Base-by-base conservation (phyloP, 2,113 vertebrate genomes). In the Aegithalos caudatus region DNA sequence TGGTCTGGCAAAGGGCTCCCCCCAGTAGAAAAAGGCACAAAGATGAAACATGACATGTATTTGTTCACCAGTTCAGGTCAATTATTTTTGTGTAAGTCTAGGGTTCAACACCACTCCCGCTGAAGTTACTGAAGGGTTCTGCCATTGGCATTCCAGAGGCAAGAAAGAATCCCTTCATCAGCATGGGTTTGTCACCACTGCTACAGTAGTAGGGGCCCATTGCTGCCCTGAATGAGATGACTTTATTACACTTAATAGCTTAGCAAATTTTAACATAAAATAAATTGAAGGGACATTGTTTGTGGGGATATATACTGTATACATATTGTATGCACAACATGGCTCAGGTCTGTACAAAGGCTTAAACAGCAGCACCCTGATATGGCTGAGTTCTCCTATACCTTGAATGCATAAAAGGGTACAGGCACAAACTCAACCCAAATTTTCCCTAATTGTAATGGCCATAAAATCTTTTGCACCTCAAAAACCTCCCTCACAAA, bases 81-180 rank as follows among this genome's bases (percentile, higher is more conserved):
- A n/a, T 37, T 81, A 45, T 33, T 77, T 87, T 31, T 78, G 62
- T 61, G 53, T 37, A 78, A 88, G 47, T 51, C 44, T 72, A 12
- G 0, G 0, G 5, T 48, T 66, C 77, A 40, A 33, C 45, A 47
- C 14, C 8, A 7, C 25, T 66, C 44, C 17, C 38, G 28, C 9
- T 56, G 60, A 91, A 74, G 44, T 48, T 40, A 74, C 4, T 0
- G 0, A 66, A 40, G 50, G 37, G 35, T 64, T 94, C 79, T 90
- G 67, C 31, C 51, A 44, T 9, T 5, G 4, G 31, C 60, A 45
- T 80, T 57, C 10, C 0, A 0, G 0, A 38, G 54, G 37, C 57
- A 92, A 56, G 51, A 73, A 81, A n/a, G 1, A 3, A 20, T 25
- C 15, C 12, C 25, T 78, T 67, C 56, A 56, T 62, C 51, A 57